Evolutionary conservation across 1,140 invertebrate species (phyloP).

Genomic region (Ladona fulva): DNA sequence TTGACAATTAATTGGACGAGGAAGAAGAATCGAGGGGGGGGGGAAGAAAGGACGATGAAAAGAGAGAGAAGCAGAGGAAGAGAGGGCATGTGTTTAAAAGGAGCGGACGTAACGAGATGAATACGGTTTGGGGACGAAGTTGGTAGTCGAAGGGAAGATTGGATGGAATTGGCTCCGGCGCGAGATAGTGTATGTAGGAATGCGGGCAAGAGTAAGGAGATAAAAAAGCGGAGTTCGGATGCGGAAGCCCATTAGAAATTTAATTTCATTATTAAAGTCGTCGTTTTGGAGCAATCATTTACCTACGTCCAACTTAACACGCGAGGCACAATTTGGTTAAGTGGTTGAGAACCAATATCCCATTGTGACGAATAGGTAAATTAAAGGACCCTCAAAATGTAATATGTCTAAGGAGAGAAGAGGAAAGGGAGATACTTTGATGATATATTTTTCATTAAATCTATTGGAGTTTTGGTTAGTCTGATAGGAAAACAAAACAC

Average conservation of each 20-base stretch:
- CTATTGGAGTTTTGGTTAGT: too few relatives aligned
- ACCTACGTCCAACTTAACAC: neutral
- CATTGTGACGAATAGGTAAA: neutral
- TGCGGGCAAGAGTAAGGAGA: neutral
- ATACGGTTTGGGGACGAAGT: too few relatives aligned
- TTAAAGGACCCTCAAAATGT: neutral
- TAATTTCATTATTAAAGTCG: conserved; percentile 8
- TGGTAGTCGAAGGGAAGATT: too few relatives aligned
- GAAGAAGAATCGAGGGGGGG: neutral
- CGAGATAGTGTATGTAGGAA: too few relatives aligned
- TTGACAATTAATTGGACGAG: neutral
- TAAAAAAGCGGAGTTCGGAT: neutral
- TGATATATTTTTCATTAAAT: too few relatives aligned
- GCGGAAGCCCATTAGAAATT: conserved; percentile 4
- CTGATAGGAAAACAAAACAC: too few relatives aligned
- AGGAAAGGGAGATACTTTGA: too few relatives aligned
- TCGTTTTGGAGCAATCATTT: neutral
- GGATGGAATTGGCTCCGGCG: too few relatives aligned
- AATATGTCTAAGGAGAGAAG: neutral
- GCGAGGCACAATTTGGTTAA: neutral
- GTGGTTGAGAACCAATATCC: neutral
- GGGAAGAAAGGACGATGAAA: neutral
- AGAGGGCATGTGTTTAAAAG: neutral
- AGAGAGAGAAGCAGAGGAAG: neutral
- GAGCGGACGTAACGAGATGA: too few relatives aligned